Evolutionary conservation across 1,140 invertebrate genomes (phyloP), one percentile per base, ranked within the genome.

Genomic region (Vanessa tameamea): DNA sequence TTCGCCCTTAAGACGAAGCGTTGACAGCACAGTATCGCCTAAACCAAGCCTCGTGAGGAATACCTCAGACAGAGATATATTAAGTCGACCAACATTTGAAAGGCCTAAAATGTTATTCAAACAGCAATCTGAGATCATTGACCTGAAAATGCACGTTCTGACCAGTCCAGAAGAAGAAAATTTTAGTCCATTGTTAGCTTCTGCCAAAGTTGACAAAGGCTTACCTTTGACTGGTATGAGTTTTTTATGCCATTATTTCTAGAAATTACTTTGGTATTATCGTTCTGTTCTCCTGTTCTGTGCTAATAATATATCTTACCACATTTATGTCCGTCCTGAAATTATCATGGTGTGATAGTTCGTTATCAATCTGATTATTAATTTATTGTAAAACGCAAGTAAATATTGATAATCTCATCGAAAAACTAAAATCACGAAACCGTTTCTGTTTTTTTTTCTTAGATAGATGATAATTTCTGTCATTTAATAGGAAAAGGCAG

Each of bases 111-210:
- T 83, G 76, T 78, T 90, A 31, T 90, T 88, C 53, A 92, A 92
- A 83, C 84, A 92, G 73, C 87, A 86, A 64, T 92, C 87, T 1
- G 94, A 95, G 73, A 94, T 95, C 23, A 94, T 95, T 67, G 94
- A 94, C 77, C 80, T 95, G n/a, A 94, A 93, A 72, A 91, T 92
- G 86, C 83, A 89, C 76, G 81, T 92, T 0, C 57, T 87, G 37
- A 87, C 68, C 3, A 90, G 89, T 77, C 87, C 85, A 0, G 90
- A 90, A 20, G 90, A 92, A 47, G 90, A 91, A 55, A 88, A 86
- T 66, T 89, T 87, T 47, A 88, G 82, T 75, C 85, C 87, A 3
- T 78, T 92, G 47, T 63, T 90, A 48, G 71, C 78, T 13, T 71
- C 81, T 26, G 81, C 80, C 37, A 92, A 89, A 66, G 72, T 85